Percentiles rank a stretch among this genome's conserved stretches.
Conservation (phyloP, 2,113 vertebrate genomes). For the Ivindomyrus marchei region DNA sequence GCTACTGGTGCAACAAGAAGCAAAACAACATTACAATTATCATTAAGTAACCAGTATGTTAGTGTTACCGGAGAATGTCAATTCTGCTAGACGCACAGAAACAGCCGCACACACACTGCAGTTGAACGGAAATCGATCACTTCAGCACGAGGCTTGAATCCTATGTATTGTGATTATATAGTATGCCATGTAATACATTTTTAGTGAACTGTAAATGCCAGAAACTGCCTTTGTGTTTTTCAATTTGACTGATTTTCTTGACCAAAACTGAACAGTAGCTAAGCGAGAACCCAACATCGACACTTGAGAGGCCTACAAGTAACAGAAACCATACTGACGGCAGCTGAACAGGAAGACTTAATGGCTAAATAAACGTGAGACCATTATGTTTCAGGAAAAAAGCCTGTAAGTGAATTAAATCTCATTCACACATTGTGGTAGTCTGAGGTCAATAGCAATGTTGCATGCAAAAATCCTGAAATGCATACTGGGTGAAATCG, state of each 20-base stretch:
- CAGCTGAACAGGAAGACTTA: neutral
- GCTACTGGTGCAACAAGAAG: neutral
- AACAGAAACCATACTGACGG: neutral
- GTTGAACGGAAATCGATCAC: neutral
- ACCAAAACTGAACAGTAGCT: neutral
- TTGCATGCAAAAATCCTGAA: conserved; percentile 26
- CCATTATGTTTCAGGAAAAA: neutral
- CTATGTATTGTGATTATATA: neutral
- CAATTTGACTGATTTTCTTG: neutral
- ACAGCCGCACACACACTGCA: neutral
- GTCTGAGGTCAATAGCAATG: neutral
- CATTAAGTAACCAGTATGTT: neutral
- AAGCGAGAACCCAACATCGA: neutral
- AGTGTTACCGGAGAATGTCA: neutral
- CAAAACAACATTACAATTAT: conserved; percentile 7
- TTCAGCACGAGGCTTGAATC: neutral
- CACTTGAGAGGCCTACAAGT: neutral
- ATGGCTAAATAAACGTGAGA: neutral
- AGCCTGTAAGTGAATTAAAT: neutral
- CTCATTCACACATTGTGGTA: neutral
- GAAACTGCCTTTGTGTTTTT: neutral
- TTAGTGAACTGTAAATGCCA: neutral
- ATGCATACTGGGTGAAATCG: conserved; percentile 23
- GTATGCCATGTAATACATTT: neutral
- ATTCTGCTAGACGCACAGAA: neutral